These are phyloP conservation scores for Sebastes nivosus DNA, from an alignment of 2,797 vertebrate genomes.

Conservation along the genomic window DNA sequence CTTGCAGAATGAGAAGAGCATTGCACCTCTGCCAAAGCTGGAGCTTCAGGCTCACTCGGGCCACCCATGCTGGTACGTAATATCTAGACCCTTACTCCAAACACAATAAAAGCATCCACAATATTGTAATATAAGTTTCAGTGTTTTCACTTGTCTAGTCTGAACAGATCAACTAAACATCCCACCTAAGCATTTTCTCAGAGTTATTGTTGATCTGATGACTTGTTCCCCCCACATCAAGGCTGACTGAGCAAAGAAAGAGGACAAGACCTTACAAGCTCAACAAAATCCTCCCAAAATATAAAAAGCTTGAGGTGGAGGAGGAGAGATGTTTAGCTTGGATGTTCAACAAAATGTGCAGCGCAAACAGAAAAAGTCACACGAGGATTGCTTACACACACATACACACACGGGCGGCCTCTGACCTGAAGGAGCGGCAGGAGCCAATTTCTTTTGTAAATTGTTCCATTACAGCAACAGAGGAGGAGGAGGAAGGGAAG, in stretches of 20 bases:
- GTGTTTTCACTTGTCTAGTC: neutral
- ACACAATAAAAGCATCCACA: slow-evolving; percentile 11
- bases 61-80: slow-evolving; percentile 14
- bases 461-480: slow-evolving; percentile 66
- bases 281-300: slow-evolving; percentile 43
- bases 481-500: neutral
- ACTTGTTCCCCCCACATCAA: slow-evolving; percentile 42
- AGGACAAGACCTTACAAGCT: slow-evolving; percentile 66
- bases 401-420: slow-evolving; percentile 8
- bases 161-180: neutral
- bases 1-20: neutral
- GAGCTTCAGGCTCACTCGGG: neutral
- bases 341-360: slow-evolving; percentile 61
- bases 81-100: neutral
- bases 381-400: slow-evolving; percentile 11
- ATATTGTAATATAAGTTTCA: neutral
- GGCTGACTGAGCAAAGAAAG: slow-evolving; percentile 57
- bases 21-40: neutral
- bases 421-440: slow-evolving; percentile 21
- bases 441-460: slow-evolving; percentile 37
- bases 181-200: slow-evolving; percentile 22
- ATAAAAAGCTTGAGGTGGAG: slow-evolving; percentile 33
- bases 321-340: slow-evolving; percentile 31
- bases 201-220: slow-evolving; percentile 25
- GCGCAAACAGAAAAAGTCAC: slow-evolving; percentile 54